Evolutionary conservation across 2,113 vertebrate species (phyloP).

Genomic region (Microtus oregoni): DNA sequence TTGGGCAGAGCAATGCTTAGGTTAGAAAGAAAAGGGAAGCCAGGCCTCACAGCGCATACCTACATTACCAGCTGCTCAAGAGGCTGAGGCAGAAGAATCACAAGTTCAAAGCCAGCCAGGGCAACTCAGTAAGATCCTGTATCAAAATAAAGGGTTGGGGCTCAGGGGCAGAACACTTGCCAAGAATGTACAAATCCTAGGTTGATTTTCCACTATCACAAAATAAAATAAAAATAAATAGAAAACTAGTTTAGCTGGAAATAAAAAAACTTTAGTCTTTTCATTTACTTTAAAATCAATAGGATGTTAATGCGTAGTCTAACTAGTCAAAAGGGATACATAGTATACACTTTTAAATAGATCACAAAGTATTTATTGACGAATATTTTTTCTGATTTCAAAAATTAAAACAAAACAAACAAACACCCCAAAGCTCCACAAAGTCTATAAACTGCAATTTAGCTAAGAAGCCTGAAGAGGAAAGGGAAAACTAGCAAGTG

Average conservation of each 20-base stretch:
- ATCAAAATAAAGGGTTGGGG: neutral
- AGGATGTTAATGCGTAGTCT: neutral
- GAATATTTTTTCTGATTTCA: neutral
- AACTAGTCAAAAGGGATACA: conserved; percentile 49
- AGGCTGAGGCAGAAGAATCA: neutral
- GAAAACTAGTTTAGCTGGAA: neutral
- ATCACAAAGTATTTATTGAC: neutral
- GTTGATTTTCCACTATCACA: neutral
- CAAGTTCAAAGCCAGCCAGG: neutral
- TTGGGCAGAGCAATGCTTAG: neutral
- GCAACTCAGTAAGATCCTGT: neutral
- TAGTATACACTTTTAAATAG: neutral
- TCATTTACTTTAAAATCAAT: conserved; percentile 1
- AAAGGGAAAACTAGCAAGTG: neutral
- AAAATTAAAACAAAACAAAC: neutral
- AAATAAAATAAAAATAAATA: neutral
- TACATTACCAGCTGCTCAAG: neutral
- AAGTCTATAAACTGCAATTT: neutral
- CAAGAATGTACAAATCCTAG: neutral
- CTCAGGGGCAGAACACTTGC: neutral
- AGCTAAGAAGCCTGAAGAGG: neutral
- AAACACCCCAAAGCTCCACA: neutral
- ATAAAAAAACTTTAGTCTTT: neutral
- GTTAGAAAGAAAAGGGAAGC: neutral
- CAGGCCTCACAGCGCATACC: neutral